Conservation (phyloP, 2,888 invertebrate genomes). For the Eilema caniola region DNA sequence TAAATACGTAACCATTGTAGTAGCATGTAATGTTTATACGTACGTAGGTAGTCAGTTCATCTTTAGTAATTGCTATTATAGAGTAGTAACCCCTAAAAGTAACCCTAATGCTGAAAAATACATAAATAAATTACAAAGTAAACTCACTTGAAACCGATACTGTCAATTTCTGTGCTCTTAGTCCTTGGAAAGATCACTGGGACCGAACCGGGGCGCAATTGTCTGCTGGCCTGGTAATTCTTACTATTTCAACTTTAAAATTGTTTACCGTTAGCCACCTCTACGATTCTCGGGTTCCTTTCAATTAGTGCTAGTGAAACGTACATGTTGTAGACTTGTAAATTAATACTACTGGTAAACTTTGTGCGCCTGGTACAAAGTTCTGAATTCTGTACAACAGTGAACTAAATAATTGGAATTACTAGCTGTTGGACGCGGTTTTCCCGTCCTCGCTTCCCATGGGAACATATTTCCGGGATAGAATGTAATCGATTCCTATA, state of each 20-base stretch:
- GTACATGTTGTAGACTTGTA: slow-evolving; percentile 28
- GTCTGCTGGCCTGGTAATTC: slow-evolving; percentile 26
- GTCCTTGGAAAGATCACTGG: slow-evolving; percentile 37
- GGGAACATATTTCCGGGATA: too few relatives aligned
- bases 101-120: neutral
- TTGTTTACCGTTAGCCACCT: slow-evolving; percentile 41
- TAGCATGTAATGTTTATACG: too few relatives aligned
- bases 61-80: too few relatives aligned
- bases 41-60: too few relatives aligned
- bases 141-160: slow-evolving; percentile 38
- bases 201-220: slow-evolving; percentile 21
- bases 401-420: neutral
- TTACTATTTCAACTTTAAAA: slow-evolving; percentile 44
- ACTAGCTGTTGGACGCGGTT: too few relatives aligned
- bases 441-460: too few relatives aligned
- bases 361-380: slow-evolving; percentile 27
- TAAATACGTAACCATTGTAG: too few relatives aligned
- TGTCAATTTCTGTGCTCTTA: slow-evolving; percentile 44
- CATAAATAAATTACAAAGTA: slow-evolving; percentile 25
- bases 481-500: too few relatives aligned
- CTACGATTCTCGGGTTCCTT: slow-evolving; percentile 44
- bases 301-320: slow-evolving; percentile 57
- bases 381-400: neutral
- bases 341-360: slow-evolving; percentile 48
- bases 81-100: too few relatives aligned